These are phyloP conservation scores for Agraylea sexmaculata DNA, from an alignment of 1,140 invertebrate species.

Conservation along the genomic window DNA sequence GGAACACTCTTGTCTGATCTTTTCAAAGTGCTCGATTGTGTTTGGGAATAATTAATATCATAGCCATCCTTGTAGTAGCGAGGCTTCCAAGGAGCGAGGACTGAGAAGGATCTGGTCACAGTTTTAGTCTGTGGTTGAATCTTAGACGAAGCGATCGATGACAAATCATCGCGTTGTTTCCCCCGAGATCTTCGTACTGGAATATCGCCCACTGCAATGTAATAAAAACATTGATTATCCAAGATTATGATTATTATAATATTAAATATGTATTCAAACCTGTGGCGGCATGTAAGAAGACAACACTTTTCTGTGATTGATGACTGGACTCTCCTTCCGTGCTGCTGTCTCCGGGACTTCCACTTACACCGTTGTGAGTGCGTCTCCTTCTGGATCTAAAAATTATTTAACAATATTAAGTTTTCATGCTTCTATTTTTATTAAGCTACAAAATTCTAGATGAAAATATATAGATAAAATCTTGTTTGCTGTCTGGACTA, in stretches of 20 bases:
- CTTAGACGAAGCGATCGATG: conserved; percentile 43
- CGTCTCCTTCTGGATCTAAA: conserved; percentile 23
- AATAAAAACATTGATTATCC: too few relatives aligned
- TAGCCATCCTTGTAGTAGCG: conserved; percentile 56
- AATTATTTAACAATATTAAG: conserved; percentile 1
- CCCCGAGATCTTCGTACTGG: conserved; percentile 46
- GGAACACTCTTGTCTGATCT: conserved; percentile 30
- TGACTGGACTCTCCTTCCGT: conserved; percentile 70
- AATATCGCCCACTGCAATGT: conserved; percentile 60
- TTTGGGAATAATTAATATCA: conserved; percentile 70
- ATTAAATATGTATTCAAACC: conserved; percentile 31
- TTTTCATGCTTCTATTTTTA: background rate
- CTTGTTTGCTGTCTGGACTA: too few relatives aligned
- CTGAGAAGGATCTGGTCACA: conserved; percentile 70
- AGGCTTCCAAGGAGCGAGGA: conserved; percentile 73
- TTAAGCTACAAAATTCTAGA: background rate
- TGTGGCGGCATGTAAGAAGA: conserved; percentile 68
- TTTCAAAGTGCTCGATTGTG: conserved; percentile 38
- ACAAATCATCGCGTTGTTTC: conserved; percentile 59
- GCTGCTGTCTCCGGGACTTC: conserved; percentile 45
- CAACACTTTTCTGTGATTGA: conserved; percentile 64
- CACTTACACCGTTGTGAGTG: conserved; percentile 26
- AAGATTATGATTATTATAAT: too few relatives aligned
- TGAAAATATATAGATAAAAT: too few relatives aligned
- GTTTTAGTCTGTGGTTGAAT: conserved; percentile 55